Conservation (phyloP, 2,113 vertebrate species). For the Phaethon lepturus region DNA sequence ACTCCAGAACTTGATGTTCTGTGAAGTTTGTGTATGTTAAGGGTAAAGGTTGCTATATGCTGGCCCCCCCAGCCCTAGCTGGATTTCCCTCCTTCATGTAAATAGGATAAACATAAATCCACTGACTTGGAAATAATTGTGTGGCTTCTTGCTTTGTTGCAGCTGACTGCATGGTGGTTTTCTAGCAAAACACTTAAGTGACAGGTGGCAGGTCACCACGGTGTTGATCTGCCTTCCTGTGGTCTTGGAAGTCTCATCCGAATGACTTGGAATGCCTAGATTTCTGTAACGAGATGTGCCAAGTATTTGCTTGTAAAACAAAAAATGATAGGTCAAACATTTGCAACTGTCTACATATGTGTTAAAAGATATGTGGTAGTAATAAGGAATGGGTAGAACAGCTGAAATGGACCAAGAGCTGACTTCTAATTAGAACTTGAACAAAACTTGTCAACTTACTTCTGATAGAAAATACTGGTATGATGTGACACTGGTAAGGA, state of each 20-base stretch:
- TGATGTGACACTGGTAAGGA: background rate
- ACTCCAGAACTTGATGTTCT: background rate
- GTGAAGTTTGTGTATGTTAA: background rate
- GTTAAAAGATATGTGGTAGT: background rate
- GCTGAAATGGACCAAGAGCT: background rate
- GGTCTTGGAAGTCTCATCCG: background rate
- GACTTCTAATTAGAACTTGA: background rate
- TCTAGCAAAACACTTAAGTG: slow-evolving; percentile 35
- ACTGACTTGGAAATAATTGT: background rate
- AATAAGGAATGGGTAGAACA: background rate
- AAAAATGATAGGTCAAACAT: background rate
- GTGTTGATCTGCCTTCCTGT: slow-evolving; percentile 30
- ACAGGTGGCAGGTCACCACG: slow-evolving; percentile 42
- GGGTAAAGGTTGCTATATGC: background rate
- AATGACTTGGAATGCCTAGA: background rate
- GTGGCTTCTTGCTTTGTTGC: background rate
- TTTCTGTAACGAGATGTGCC: background rate
- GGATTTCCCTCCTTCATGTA: background rate
- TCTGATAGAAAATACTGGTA: background rate
- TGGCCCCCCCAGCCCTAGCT: background rate
- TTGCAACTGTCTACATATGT: background rate
- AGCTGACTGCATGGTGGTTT: slow-evolving; percentile 1
- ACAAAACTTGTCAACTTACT: background rate
- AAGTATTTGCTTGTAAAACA: background rate
- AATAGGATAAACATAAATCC: background rate